Evolutionary conservation across 2,888 invertebrate species (phyloP).

Genomic region (Drosophila mercatorum): DNA sequence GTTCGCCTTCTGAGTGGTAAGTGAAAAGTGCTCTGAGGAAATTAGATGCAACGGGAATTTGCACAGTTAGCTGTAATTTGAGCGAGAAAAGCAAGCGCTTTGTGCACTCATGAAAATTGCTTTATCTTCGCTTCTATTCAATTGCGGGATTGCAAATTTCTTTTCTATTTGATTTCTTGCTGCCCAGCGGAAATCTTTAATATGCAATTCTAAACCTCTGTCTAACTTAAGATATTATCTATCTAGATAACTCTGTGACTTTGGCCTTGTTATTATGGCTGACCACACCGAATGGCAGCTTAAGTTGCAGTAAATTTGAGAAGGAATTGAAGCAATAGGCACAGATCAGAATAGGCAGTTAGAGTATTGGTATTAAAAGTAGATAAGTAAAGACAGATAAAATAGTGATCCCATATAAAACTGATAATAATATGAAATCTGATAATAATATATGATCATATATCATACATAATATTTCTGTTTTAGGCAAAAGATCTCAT

Average conservation of each 20-base stretch:
- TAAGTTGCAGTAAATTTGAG: not conserved
- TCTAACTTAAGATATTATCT: slow-evolving; percentile 1
- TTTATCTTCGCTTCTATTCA: slow-evolving; percentile 23
- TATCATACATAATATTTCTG: too few relatives aligned
- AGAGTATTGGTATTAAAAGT: too few relatives aligned
- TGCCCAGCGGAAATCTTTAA: slow-evolving; percentile 56
- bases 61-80: slow-evolving; percentile 46
- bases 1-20: not conserved
- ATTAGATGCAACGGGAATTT: slow-evolving; percentile 43
- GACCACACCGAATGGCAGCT: not conserved
- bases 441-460: not conserved
- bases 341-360: not conserved
- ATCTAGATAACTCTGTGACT: not conserved
- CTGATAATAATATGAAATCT: not conserved
- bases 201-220: slow-evolving; percentile 40
- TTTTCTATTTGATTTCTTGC: slow-evolving; percentile 26
- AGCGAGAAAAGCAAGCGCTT: slow-evolving; percentile 30
- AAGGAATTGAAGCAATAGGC: not conserved
- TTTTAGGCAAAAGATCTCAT: too few relatives aligned
- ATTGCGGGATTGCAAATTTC: slow-evolving; percentile 45
- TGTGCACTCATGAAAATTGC: slow-evolving; percentile 51
- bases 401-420: not conserved
- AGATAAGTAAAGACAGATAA: too few relatives aligned
- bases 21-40: slow-evolving; percentile 17
- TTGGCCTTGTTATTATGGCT: not conserved